Percentiles rank a stretch among this genome's conserved stretches.
These are phyloP conservation scores for Napeogenes inachia DNA, from an alignment of 2,888 invertebrate genomes.

Conservation along the genomic window DNA sequence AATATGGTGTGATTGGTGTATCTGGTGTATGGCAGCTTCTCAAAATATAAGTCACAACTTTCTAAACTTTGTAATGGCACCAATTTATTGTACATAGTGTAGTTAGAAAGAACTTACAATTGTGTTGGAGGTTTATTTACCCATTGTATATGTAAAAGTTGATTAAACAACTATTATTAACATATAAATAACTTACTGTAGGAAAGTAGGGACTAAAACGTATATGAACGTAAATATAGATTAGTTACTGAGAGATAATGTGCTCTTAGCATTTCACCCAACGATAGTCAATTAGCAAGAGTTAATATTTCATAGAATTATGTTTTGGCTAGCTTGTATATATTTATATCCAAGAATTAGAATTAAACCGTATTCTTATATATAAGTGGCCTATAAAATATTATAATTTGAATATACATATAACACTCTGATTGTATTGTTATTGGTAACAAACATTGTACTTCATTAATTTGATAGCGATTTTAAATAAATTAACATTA, in stretches of 20 bases:
- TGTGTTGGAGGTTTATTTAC: slow-evolving; percentile 65
- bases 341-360: slow-evolving; percentile 49
- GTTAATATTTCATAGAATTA: slow-evolving; percentile 68
- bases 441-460: slow-evolving; percentile 65
- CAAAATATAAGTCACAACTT: slow-evolving; percentile 24
- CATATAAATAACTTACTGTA: slow-evolving; percentile 36
- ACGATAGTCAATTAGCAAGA: slow-evolving; percentile 77
- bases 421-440: slow-evolving; percentile 58
- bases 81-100: slow-evolving; percentile 66
- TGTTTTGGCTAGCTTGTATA: slow-evolving; percentile 58
- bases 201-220: slow-evolving; percentile 47
- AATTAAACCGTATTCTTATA: slow-evolving; percentile 39
- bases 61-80: slow-evolving; percentile 38
- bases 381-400: slow-evolving; percentile 38
- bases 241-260: slow-evolving; percentile 60
- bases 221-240: slow-evolving; percentile 55
- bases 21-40: slow-evolving; percentile 12
- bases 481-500: slow-evolving; percentile 49
- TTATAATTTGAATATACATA: slow-evolving; percentile 48
- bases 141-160: slow-evolving; percentile 74
- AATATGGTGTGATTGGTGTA: slow-evolving; percentile 3
- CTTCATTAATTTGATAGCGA: slow-evolving; percentile 54
- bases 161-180: slow-evolving; percentile 61
- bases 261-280: slow-evolving; percentile 72
- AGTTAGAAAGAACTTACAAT: slow-evolving; percentile 59